Conservation (phyloP, 92 coral and sea anemone genomes). For the Pocillopora grandis region DNA sequence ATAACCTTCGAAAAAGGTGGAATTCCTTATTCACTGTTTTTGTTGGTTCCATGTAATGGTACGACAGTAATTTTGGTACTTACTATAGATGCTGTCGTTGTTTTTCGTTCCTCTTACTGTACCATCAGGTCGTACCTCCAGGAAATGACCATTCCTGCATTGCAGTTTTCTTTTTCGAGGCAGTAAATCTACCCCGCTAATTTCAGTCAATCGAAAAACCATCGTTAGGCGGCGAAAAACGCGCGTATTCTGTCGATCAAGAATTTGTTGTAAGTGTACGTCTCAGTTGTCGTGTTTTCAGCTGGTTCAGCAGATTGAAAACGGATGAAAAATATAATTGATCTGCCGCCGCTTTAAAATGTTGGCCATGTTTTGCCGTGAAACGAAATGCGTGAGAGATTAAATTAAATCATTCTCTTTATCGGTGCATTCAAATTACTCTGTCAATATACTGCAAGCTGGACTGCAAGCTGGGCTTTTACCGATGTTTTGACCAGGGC, state of each 20-base stretch:
- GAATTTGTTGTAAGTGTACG: not conserved
- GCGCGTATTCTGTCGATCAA: not conserved
- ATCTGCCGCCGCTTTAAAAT: conserved; percentile 10
- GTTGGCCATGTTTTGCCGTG: not conserved
- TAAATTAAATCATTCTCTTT: not conserved
- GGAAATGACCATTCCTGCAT: conserved; percentile 50
- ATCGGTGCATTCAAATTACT: conserved; percentile 15
- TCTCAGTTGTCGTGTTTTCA: not conserved
- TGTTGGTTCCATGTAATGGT: not conserved
- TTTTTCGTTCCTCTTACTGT: conserved; percentile 49
- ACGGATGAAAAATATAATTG: conserved; percentile 26
- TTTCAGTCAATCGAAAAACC: conserved; percentile 27
- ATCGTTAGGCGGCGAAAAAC: not conserved
- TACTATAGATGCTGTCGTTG: conserved; percentile 46
- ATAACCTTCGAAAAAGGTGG: not conserved
- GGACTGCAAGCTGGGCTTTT: not conserved
- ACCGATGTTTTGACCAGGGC: conserved; percentile 9
- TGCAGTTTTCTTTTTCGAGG: conserved; percentile 52
- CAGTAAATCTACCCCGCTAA: conserved; percentile 20
- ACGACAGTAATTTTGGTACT: conserved; percentile 9
- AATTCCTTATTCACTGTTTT: not conserved
- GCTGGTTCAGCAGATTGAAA: not conserved
- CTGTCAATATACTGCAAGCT: conserved; percentile 10
- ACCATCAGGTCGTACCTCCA: conserved; percentile 56
- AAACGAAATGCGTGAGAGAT: conserved; percentile 5